Percentiles rank a stretch among this genome's conserved stretches.
Evolutionary conservation across 1,140 invertebrate genomes (phyloP).

Genomic region (Tribolium castaneum): DNA sequence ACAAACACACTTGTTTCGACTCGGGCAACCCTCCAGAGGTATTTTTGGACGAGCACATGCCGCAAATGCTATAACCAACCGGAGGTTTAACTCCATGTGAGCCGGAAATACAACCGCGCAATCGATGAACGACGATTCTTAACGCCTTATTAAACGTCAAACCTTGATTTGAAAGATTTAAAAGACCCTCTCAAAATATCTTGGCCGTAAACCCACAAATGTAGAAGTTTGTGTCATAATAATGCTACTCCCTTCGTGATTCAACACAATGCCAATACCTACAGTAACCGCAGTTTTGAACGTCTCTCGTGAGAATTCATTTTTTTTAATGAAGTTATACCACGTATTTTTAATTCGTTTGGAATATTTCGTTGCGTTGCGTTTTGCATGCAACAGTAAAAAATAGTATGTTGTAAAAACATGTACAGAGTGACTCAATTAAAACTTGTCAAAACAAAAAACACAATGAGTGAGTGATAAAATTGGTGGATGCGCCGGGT

Average conservation of each 20-base stretch:
- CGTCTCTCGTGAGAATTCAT: too few species aligned
- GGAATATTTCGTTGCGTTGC: too few species aligned
- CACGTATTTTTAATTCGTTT: too few species aligned
- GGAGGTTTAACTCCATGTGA: not conserved
- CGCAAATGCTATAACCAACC: not conserved
- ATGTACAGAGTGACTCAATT: too few species aligned
- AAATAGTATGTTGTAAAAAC: too few species aligned
- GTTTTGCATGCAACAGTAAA: too few species aligned
- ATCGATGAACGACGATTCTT: not conserved
- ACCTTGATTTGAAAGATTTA: not conserved
- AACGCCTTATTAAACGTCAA: not conserved
- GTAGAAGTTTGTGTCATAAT: too few species aligned
- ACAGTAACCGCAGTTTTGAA: not conserved
- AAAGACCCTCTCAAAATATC: too few species aligned
- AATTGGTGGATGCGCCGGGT: not conserved
- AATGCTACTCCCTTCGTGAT: too few species aligned
- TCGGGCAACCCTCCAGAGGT: not conserved
- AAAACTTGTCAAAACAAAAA: too few species aligned
- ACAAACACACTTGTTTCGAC: constrained; percentile 7
- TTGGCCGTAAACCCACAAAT: too few species aligned
- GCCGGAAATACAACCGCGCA: not conserved
- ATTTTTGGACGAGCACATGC: not conserved
- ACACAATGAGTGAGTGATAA: not conserved
- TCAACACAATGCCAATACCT: not conserved
- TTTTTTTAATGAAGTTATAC: too few species aligned